Percentiles rank a stretch among this genome's conserved stretches.
Conservation (phyloP, 37 sponge, comb jelly and placozoan genomes). For the Diacarnus erythraeanus region DNA sequence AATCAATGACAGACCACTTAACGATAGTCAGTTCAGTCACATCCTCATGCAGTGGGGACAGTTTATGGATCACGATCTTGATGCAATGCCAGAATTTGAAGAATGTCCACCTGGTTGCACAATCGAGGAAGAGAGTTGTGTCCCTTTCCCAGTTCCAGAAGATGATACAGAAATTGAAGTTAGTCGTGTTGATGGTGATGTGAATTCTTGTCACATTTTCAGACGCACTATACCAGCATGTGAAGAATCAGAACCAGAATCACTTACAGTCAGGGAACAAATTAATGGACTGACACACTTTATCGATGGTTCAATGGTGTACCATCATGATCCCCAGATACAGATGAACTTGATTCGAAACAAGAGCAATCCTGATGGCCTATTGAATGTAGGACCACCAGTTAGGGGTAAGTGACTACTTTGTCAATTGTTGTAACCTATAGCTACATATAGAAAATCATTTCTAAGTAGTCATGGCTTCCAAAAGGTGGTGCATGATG, state of each 20-base stretch:
- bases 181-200: not conserved
- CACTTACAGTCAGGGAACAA: slow-evolving; percentile 41
- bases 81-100: slow-evolving; percentile 43
- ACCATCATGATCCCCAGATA: not conserved
- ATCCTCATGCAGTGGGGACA: slow-evolving; percentile 88
- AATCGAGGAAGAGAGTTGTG: too few species aligned
- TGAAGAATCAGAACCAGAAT: not conserved
- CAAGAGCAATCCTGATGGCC: not conserved
- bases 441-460: too few species aligned
- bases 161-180: slow-evolving; percentile 28
- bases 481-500: not conserved
- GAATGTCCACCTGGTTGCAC: slow-evolving; percentile 22
- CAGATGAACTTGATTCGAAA: not conserved
- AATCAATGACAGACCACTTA: slow-evolving; percentile 15
- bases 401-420: not conserved
- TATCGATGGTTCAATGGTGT: not conserved
- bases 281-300: slow-evolving; percentile 26
- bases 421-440: too few species aligned
- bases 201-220: slow-evolving; percentile 32
- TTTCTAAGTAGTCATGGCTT: too few species aligned
- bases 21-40: slow-evolving; percentile 18
- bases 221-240: slow-evolving; percentile 6
- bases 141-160: slow-evolving; percentile 26
- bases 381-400: not conserved
- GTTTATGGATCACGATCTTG: slow-evolving; percentile 79